Conservation (phyloP, 2,888 invertebrate species). For the Sminthurides aquaticus region DNA sequence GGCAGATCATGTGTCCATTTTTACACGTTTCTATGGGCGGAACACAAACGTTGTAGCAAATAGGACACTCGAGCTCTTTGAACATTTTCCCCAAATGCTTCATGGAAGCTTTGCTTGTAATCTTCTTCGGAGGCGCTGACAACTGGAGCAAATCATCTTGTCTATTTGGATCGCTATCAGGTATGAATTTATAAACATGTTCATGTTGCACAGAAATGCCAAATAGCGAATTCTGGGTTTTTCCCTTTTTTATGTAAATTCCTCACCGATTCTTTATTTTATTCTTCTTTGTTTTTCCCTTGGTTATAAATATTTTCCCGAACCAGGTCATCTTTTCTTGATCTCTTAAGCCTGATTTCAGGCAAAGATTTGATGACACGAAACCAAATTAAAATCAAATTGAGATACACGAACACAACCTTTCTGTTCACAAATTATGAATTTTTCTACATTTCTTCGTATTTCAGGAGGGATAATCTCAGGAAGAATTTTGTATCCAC, state of each 20-base stretch:
- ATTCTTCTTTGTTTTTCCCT: not conserved
- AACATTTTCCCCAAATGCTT: constrained; percentile 31
- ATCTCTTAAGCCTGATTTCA: too few species aligned
- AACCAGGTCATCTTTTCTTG: not conserved
- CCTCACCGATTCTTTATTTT: not conserved
- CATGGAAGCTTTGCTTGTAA: constrained; percentile 3
- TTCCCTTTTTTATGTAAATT: too few species aligned
- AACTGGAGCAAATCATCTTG: not conserved
- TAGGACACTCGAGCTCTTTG: constrained; percentile 41
- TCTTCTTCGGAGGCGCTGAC: not conserved
- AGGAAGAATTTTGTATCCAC: too few species aligned
- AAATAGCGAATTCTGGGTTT: not conserved
- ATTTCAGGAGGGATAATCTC: too few species aligned
- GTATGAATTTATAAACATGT: not conserved
- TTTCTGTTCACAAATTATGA: too few species aligned
- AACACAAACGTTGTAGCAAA: constrained; percentile 37
- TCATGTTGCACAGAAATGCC: not conserved
- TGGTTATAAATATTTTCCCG: not conserved
- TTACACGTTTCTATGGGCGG: constrained; percentile 38
- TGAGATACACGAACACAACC: too few species aligned
- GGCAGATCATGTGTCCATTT: constrained; percentile 40
- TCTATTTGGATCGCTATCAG: not conserved
- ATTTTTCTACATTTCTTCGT: too few species aligned
- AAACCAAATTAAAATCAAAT: too few species aligned
- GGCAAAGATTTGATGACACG: too few species aligned